phyloP scores from a whole-genome alignment of 2,113 vertebrate genomes.

The Monarcha castaneiventris region DNA sequence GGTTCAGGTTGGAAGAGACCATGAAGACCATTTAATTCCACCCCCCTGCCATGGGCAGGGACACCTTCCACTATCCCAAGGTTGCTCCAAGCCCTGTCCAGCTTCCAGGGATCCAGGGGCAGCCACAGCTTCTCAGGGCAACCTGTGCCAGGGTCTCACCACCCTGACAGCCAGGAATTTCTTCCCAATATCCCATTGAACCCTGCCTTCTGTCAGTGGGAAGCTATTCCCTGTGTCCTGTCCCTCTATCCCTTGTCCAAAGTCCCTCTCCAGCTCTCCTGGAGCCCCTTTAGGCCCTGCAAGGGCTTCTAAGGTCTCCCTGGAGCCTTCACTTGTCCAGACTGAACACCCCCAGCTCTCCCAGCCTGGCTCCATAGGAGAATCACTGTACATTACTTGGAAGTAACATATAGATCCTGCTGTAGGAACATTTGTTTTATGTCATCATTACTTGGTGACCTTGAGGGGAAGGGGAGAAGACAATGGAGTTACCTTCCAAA shows the following conservation, averaged over 20 bases:
- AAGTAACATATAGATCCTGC: not conserved
- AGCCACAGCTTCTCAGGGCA: not conserved
- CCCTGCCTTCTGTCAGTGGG: not conserved
- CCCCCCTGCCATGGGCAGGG: not conserved
- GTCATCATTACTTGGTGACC: not conserved
- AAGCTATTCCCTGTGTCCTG: not conserved
- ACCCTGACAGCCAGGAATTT: not conserved
- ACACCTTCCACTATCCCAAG: not conserved
- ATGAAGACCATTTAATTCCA: not conserved
- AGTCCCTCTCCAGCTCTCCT: not conserved
- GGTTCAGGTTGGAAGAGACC: not conserved
- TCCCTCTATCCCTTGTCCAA: rapidly evolving
- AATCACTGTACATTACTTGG: not conserved
- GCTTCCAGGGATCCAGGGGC: not conserved
- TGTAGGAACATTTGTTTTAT: not conserved
- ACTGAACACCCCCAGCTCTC: not conserved
- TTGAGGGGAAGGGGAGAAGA: not conserved
- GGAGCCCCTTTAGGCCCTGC: not conserved
- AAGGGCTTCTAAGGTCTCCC: not conserved
- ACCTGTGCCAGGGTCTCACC: rapidly evolving
- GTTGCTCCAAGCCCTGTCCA: not conserved
- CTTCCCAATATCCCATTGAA: rapidly evolving
- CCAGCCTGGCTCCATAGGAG: not conserved
- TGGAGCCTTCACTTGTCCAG: not conserved
- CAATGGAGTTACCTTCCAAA: not conserved